Conservation (phyloP, 1,140 invertebrate genomes). For the Colletes gigas region DNA sequence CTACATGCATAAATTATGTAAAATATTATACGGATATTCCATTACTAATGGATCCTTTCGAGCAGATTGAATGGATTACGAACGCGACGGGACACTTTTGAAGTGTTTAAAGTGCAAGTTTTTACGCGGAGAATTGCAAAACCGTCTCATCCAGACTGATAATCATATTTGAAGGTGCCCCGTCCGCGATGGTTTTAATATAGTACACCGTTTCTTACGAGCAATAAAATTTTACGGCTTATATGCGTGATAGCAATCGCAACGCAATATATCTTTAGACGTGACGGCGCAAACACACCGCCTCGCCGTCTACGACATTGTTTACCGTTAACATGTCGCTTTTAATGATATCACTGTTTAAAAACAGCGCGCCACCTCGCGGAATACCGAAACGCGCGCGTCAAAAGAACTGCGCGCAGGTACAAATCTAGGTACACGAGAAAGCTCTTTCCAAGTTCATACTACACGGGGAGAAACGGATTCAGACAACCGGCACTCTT, state of each 20-base stretch:
- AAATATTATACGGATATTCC: too few species aligned
- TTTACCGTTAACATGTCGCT: not conserved
- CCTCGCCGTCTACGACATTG: not conserved
- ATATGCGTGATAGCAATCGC: not conserved
- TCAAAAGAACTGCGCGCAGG: not conserved
- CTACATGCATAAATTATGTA: too few species aligned
- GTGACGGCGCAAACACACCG: not conserved
- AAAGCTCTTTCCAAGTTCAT: not conserved
- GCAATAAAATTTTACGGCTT: not conserved
- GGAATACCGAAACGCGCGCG: not conserved
- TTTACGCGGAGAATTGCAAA: too few species aligned
- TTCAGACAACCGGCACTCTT: not conserved
- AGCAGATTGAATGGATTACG: too few species aligned
- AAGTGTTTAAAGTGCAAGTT: too few species aligned
- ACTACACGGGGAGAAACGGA: not conserved
- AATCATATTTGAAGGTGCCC: too few species aligned
- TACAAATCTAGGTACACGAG: not conserved
- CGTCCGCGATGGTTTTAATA: too few species aligned
- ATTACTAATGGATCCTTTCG: too few species aligned
- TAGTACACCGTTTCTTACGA: not conserved
- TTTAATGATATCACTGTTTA: constrained; percentile 9
- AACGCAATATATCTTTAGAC: not conserved
- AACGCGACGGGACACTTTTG: too few species aligned
- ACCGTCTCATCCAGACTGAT: too few species aligned
- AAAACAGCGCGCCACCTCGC: not conserved